Evolutionary conservation across 1,140 invertebrate genomes (phyloP).

Genomic region (Drosophila chauvacae): DNA sequence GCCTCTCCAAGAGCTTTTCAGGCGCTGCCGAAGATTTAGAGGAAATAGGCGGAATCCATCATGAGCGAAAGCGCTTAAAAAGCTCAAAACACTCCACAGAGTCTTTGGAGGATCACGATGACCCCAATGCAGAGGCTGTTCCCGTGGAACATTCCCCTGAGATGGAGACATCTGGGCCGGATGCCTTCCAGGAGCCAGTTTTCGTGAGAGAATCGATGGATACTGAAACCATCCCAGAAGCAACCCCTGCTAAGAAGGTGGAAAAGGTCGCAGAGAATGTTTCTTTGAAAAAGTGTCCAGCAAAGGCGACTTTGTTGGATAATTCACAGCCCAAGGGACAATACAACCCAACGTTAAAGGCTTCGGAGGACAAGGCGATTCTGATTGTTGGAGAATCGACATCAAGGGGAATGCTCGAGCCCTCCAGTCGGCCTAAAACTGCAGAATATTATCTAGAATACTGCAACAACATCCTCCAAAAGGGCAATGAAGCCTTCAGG

Average conservation of each 20-base stretch:
- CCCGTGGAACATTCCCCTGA: neutral
- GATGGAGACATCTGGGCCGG: neutral
- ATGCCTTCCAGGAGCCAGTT: neutral
- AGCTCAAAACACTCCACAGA: neutral
- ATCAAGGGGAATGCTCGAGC: neutral
- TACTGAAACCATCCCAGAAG: neutral
- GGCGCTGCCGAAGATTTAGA: conserved; percentile 40
- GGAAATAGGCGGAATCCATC: conserved; percentile 1
- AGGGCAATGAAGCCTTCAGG: conserved; percentile 52
- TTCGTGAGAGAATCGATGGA: neutral
- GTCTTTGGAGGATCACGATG: neutral
- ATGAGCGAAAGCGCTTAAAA: conserved; percentile 36
- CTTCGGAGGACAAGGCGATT: neutral
- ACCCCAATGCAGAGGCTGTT: too few relatives aligned
- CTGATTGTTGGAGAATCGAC: neutral
- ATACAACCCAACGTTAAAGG: neutral
- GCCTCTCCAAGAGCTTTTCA: conserved; percentile 74
- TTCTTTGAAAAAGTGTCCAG: neutral
- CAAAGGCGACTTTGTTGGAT: neutral
- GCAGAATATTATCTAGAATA: conserved; percentile 47
- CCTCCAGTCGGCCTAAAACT: conserved; percentile 9
- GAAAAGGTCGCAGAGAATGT: neutral
- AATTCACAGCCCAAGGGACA: too few relatives aligned
- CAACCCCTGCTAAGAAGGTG: neutral
- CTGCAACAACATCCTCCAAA: conserved; percentile 47